Evolutionary conservation across 2,888 invertebrate species (phyloP), one percentile per base, ranked within the genome.

Genomic region (Pristionchus maxplancki): DNA sequence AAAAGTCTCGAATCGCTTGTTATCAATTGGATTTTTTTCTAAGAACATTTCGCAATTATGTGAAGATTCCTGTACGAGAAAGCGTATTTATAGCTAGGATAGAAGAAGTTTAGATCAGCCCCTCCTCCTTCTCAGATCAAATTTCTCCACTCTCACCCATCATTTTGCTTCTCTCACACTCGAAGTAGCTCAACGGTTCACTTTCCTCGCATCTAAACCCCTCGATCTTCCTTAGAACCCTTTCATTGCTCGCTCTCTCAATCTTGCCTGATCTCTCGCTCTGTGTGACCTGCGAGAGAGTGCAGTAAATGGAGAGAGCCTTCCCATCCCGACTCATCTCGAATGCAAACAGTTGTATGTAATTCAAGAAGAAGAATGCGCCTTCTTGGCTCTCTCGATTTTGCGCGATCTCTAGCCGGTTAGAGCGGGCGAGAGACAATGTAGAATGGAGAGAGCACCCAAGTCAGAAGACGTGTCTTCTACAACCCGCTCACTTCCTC

Each of bases 281-380:
- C n/a, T n/a, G n/a, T n/a, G n/a, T n/a, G n/a, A n/a, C 62, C 28
- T 4, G 24, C 28, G 62, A 28, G 62, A 62, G 62, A 62, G 62
- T 24, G 24, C n/a, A 20, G 17, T 1, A 20, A 50, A 50, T 28
- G 2, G 62, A 62, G 62, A 28, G n/a, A 62, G 15, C 31, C 15
- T 5, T 17, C 40, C 20, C 74, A 2, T 0, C 40, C 40, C 37
- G 40, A 74, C 74, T 40, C 74, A 74, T 74, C 74, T 11, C 40
- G 74, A 74, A 74, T 74, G 74, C 74, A 74, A 74, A 74, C 74
- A 74, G 1, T 74, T 74, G 20, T 34, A n/a, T 74, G 74, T 74
- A 74, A 74, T 74, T 74, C 74, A 74, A 74, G 74, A 34, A n/a
- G n/a, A n/a, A 34, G 74, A n/a, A 74, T 74, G n/a, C 20, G 6